Evolutionary conservation across 1,140 invertebrate species (phyloP).

Genomic region (Bombus waltoni): DNA sequence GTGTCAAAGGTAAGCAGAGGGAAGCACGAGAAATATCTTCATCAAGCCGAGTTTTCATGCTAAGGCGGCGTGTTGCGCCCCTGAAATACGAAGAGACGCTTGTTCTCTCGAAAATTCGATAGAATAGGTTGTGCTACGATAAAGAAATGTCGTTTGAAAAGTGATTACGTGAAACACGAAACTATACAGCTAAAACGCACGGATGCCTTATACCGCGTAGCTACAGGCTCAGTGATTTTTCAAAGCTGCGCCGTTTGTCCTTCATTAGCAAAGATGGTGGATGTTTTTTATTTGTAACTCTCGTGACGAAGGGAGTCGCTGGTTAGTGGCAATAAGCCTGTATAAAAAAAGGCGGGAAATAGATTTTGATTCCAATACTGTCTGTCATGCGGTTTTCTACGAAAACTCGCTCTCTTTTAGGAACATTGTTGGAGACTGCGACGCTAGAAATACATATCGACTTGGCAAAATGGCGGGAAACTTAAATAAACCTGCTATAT

Average conservation of each 20-base stretch:
- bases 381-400: constrained; percentile 4
- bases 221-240: constrained; percentile 59
- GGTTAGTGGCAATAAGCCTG: constrained; percentile 50
- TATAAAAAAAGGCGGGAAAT: constrained; percentile 75
- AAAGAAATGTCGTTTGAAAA: background rate
- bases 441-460: constrained; percentile 48
- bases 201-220: constrained; percentile 49
- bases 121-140: background rate
- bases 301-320: constrained; percentile 51
- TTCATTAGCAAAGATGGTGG: constrained; percentile 79
- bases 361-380: background rate
- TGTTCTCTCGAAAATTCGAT: constrained; percentile 58
- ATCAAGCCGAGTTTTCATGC: constrained; percentile 82
- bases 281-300: constrained; percentile 76
- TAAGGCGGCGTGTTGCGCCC: constrained; percentile 69
- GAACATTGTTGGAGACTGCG: background rate
- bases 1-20: constrained; percentile 77
- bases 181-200: background rate
- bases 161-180: constrained; percentile 17
- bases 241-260: constrained; percentile 76
- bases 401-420: constrained; percentile 6
- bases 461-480: constrained; percentile 72
- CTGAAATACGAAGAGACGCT: constrained; percentile 68
- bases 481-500: constrained; percentile 56
- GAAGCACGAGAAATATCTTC: constrained; percentile 67